Evolutionary conservation across 2,888 invertebrate species (phyloP), one percentile per base, ranked within the genome.

Genomic region (Bedellia somnulentella): DNA sequence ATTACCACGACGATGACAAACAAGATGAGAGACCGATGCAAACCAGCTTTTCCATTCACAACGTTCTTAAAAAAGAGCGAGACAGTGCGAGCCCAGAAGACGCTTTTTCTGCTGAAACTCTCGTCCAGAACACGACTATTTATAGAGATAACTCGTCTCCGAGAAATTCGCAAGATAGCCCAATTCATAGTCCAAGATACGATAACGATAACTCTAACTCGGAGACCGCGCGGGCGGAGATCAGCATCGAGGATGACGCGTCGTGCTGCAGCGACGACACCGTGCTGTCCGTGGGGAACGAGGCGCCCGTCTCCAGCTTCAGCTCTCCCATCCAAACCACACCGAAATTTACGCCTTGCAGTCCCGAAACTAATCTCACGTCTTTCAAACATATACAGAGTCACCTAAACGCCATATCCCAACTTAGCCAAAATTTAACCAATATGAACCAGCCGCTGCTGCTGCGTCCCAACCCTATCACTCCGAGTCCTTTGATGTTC

Each of bases 261-360:
- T 86, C 86, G 35, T 83, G 85, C 39, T 83, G 85, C 42, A 85
- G 85, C 43, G 87, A 87, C 45, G 89, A 87, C 47, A 90, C 89
- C 24, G 89, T 89, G 3, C 52, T 90, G 17, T 89, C 89, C 42
- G 89, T 90, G 38, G 89, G 89, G 4, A 88, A 89, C 49, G 89
- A 90, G 44, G 82, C 81, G 2, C 78, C 81, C 13, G 66, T 80
- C 5, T 71, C 76, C 2, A 53, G 44, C 21, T 64, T 50, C 32
- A 36, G 38, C 31, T 39, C 34, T 32, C 39, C 41, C 30, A 36
- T 31, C 12, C 31, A 37, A 29, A 37, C 32, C 29, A 32, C 30
- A 22, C 36, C 38, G 0, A 39, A 37, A 14, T 37, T 37, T 6
- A 38, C 33, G 25, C 37, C 37, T 22, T 59, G 49, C 35, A 39